Conservation (phyloP, 2,113 vertebrate species). For the Pteropus alecto region DNA sequence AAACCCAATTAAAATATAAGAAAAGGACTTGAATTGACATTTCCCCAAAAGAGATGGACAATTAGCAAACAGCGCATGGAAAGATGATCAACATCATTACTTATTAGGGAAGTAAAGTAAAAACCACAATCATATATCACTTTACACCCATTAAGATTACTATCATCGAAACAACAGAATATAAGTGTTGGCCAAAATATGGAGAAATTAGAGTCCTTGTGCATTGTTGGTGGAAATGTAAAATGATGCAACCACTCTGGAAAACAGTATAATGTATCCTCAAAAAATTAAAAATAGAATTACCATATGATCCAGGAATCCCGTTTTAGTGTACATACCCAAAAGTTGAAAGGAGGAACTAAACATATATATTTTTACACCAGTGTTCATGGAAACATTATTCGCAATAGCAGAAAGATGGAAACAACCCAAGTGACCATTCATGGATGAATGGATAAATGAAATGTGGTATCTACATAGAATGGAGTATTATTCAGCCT, state of each 20-base stretch:
- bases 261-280: neutral
- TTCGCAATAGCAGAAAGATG: neutral
- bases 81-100: neutral
- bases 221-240: neutral
- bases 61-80: neutral
- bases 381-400: neutral
- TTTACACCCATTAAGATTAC: neutral
- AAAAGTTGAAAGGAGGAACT: neutral
- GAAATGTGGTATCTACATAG: neutral
- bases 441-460: neutral
- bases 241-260: neutral
- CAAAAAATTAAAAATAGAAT: neutral
- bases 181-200: neutral
- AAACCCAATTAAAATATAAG: neutral
- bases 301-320: neutral
- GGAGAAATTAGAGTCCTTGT: neutral
- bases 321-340: neutral
- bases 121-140: neutral
- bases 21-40: neutral
- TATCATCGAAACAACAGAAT: neutral
- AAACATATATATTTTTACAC: neutral
- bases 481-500: neutral
- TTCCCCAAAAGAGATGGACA: neutral
- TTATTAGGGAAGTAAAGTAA: neutral
- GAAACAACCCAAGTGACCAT: neutral